Percentiles rank a stretch among this genome's conserved stretches.
Conservation (phyloP, 2,113 vertebrate species). For the Channa maculata region DNA sequence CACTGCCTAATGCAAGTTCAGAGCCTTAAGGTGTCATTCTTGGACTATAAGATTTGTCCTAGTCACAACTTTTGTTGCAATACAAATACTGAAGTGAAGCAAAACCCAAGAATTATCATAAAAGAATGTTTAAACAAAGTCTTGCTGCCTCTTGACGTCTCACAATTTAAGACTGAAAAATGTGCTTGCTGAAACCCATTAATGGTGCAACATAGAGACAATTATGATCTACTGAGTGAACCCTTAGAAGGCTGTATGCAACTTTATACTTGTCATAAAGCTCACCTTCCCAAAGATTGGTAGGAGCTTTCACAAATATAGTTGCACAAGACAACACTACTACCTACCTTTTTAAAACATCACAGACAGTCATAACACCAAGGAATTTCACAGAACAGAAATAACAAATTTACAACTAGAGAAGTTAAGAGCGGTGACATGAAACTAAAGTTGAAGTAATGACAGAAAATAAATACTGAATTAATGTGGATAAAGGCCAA, state of each 20-base stretch:
- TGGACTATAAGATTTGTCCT: too few species aligned
- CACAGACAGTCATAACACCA: conserved; percentile 7
- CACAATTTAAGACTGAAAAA: too few species aligned
- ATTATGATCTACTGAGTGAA: conserved; percentile 33
- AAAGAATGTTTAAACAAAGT: too few species aligned
- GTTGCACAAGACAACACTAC: conserved; percentile 56
- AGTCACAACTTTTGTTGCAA: too few species aligned
- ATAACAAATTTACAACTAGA: conserved; percentile 9
- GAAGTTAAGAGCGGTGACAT: conserved; percentile 24
- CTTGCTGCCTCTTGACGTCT: too few species aligned
- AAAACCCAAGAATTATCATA: too few species aligned
- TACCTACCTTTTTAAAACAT: conserved; percentile 61
- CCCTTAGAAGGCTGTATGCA: conserved; percentile 77
- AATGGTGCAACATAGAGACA: background rate
- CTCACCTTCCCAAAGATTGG: conserved; percentile 4
- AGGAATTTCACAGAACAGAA: conserved; percentile 17
- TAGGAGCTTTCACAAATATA: conserved; percentile 60
- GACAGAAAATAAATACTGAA: background rate
- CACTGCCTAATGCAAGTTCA: too few species aligned
- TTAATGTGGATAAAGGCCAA: conserved; percentile 29
- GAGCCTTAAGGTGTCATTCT: too few species aligned
- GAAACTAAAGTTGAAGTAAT: conserved; percentile 7
- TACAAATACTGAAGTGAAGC: too few species aligned
- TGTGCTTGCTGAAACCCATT: background rate
- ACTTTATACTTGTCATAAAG: conserved; percentile 63